Percentiles rank a stretch among this genome's conserved stretches.
Conservation (phyloP, 2,113 vertebrate genomes). For the Gymnogyps californianus region DNA sequence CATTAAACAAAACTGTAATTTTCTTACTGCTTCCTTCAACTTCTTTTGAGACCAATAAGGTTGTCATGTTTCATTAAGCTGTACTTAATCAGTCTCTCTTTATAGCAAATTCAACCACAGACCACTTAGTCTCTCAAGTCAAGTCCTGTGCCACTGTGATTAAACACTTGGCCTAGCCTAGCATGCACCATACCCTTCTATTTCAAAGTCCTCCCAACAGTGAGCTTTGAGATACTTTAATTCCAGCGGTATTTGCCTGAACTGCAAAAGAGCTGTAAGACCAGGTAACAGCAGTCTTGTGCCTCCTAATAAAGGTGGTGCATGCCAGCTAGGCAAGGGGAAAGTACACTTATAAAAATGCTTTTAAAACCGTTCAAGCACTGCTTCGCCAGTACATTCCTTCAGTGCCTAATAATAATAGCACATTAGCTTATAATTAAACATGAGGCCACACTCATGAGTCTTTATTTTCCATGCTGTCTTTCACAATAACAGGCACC, state of each 20-base stretch:
- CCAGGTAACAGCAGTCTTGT: not conserved
- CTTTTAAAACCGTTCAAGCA: constrained; percentile 16
- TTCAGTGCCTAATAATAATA: constrained; percentile 30
- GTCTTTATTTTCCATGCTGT: not conserved
- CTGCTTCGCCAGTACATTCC: not conserved
- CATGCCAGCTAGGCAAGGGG: not conserved
- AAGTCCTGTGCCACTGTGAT: not conserved
- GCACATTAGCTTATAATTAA: constrained; percentile 58
- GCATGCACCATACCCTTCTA: not conserved
- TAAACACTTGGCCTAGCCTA: not conserved
- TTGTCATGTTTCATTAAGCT: not conserved
- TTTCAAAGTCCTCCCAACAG: not conserved
- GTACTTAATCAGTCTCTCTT: not conserved
- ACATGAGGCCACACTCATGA: constrained; percentile 31
- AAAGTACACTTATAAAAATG: constrained; percentile 34
- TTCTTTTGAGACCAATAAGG: not conserved
- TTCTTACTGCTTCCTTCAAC: not conserved
- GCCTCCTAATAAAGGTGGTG: not conserved
- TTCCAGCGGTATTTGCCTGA: not conserved
- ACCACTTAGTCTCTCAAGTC: not conserved
- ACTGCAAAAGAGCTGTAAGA: not conserved
- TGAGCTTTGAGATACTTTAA: not conserved
- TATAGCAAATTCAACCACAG: not conserved
- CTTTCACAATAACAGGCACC: constrained; percentile 45
- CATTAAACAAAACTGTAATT: not conserved